Percentiles rank a stretch among this genome's conserved stretches.
Evolutionary conservation across 1,140 invertebrate genomes (phyloP).

Genomic region (Drosophila pectinifera): DNA sequence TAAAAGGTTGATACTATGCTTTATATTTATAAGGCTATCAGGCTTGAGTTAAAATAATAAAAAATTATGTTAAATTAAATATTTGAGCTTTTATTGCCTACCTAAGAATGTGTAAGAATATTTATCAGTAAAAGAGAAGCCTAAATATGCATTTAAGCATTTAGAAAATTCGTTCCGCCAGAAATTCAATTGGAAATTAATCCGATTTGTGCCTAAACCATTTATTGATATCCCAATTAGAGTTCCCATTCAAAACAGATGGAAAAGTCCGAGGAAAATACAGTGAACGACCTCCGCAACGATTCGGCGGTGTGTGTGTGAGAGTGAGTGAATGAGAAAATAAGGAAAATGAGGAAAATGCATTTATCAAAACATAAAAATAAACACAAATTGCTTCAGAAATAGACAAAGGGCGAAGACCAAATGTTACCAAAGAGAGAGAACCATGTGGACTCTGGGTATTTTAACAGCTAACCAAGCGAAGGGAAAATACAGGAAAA

Average conservation of each 20-base stretch:
- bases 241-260: constrained; percentile 38
- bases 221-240: constrained; percentile 57
- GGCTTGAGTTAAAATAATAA: background rate
- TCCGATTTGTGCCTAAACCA: constrained; percentile 34
- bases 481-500: constrained; percentile 29
- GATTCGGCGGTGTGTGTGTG: constrained; percentile 31
- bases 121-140: background rate
- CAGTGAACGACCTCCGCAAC: constrained; percentile 73
- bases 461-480: constrained; percentile 77
- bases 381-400: constrained; percentile 80
- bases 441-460: constrained; percentile 27
- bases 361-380: constrained; percentile 84
- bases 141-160: background rate
- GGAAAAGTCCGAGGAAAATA: constrained; percentile 1
- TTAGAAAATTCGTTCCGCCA: constrained; percentile 4
- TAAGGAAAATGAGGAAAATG: constrained; percentile 50
- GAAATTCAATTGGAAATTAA: constrained; percentile 34
- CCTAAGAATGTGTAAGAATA: background rate
- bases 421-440: constrained; percentile 17
- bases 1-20: background rate
- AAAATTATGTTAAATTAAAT: background rate
- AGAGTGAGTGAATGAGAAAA: background rate
- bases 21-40: background rate
- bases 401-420: constrained; percentile 65
- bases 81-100: too few relatives aligned